phyloP scores from a whole-genome alignment of 2,888 invertebrate genomes.

The Lordiphosa fenestrarum region DNA sequence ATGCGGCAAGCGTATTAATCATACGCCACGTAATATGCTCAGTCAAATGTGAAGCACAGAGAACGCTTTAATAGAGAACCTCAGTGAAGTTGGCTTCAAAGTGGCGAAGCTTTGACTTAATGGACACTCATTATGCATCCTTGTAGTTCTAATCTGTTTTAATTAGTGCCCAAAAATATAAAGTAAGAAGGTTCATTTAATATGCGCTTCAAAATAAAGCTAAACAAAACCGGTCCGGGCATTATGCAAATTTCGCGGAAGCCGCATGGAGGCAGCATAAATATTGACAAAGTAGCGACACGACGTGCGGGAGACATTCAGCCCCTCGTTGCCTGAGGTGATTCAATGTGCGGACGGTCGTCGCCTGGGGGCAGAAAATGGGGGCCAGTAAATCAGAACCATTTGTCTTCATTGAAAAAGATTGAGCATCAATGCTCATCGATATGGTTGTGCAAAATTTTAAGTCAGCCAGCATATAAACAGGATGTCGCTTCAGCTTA shows the following conservation, averaged over 20 bases:
- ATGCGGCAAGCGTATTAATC: conserved; percentile 57
- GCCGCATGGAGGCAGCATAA: conserved; percentile 31
- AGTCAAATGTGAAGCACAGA: conserved; percentile 31
- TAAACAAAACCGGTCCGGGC: conserved; percentile 16
- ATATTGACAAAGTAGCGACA: conserved; percentile 48
- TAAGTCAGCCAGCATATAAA: background rate
- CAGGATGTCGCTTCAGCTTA: no score
- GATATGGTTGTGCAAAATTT: background rate
- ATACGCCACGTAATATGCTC: conserved; percentile 42
- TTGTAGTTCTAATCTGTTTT: conserved; percentile 31
- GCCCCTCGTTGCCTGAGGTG: conserved; percentile 15
- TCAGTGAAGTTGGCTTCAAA: conserved; percentile 15
- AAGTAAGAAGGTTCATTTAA: conserved; percentile 10
- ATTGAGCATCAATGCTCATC: conserved; percentile 39
- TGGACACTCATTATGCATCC: conserved; percentile 34
- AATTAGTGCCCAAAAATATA: conserved; percentile 47
- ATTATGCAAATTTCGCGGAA: conserved; percentile 56
- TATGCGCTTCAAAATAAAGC: background rate
- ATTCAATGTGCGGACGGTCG: conserved; percentile 11
- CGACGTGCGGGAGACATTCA: conserved; percentile 8
- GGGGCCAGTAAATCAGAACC: conserved; percentile 7
- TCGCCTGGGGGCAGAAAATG: conserved; percentile 8
- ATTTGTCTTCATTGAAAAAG: conserved; percentile 49
- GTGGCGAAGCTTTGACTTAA: background rate
- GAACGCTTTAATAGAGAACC: conserved; percentile 26